A percentile compares a stretch with the other conserved stretches of the same genome.
These are phyloP conservation scores for Chionomys nivalis DNA, from an alignment of 2,113 vertebrate genomes.

Conservation along the genomic window DNA sequence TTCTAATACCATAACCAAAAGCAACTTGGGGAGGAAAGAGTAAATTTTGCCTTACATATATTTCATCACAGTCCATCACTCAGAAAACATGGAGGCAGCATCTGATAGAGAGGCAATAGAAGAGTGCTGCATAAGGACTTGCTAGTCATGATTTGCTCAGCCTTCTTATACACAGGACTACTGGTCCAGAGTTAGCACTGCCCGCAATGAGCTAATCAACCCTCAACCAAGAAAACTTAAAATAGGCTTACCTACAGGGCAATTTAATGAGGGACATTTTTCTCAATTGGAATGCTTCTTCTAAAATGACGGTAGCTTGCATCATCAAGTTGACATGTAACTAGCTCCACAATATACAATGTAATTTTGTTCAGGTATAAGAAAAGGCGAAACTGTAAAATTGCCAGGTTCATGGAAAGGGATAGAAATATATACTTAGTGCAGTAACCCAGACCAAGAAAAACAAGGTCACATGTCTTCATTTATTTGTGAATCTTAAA, in stretches of 20 bases:
- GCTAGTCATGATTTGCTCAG: neutral
- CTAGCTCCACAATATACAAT: neutral
- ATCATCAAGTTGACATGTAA: neutral
- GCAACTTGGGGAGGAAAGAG: neutral
- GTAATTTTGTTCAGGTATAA: neutral
- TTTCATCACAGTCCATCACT: neutral
- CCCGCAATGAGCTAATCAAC: neutral
- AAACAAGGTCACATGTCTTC: neutral
- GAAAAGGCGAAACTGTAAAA: neutral
- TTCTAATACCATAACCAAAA: neutral
- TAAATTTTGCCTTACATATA: neutral
- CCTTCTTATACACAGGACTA: neutral
- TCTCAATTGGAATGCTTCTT: neutral
- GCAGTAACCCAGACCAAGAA: neutral
- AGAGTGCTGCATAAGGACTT: neutral
- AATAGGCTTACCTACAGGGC: neutral
- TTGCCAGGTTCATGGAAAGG: neutral
- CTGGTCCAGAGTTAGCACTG: neutral
- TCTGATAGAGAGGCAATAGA: neutral
- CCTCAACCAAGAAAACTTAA: neutral
- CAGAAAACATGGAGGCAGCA: too few relatives aligned
- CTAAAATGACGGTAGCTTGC: neutral
- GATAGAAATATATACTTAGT: neutral
- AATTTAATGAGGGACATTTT: neutral
- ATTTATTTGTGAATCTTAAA: neutral